phyloP scores from a whole-genome alignment of 2,113 vertebrate species.

The Amphiprion percula region DNA sequence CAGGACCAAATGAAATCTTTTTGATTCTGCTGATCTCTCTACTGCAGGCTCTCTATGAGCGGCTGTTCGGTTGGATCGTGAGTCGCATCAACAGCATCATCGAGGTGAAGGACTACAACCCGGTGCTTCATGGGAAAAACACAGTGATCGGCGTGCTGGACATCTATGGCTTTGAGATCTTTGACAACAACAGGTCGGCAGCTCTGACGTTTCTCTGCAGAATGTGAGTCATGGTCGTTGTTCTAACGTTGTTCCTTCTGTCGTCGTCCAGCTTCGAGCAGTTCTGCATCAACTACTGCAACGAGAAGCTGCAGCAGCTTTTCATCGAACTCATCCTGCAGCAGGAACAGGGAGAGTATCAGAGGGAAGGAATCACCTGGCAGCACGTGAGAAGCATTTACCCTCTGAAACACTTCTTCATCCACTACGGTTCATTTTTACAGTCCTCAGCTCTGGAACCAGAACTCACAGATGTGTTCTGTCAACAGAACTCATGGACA shows the following conservation, averaged over 20 bases:
- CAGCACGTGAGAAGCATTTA: conserved; percentile 84
- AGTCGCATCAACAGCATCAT: conserved; percentile 90
- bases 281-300: conserved; percentile 95
- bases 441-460: too few species aligned
- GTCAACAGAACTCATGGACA: too few species aligned
- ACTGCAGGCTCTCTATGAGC: conserved; percentile 92
- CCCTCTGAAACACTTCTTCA: neutral
- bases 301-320: conserved; percentile 94
- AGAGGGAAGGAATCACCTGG: conserved; percentile 92
- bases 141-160: conserved; percentile 95
- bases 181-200: conserved; percentile 92
- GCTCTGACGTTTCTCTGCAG: neutral
- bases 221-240: neutral
- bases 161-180: conserved; percentile 97
- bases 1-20: too few species aligned
- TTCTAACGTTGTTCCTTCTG: conserved; percentile 18
- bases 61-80: conserved; percentile 95
- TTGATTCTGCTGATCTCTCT: too few species aligned
- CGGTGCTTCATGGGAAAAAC: conserved; percentile 91
- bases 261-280: conserved; percentile 89
- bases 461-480: too few species aligned
- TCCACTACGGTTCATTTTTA: too few species aligned
- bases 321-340: conserved; percentile 94
- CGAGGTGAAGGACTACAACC: conserved; percentile 87
- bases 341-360: conserved; percentile 93